These are phyloP conservation scores for Metallyticus violacea DNA, from an alignment of 2,888 invertebrate species.

Conservation along the genomic window DNA sequence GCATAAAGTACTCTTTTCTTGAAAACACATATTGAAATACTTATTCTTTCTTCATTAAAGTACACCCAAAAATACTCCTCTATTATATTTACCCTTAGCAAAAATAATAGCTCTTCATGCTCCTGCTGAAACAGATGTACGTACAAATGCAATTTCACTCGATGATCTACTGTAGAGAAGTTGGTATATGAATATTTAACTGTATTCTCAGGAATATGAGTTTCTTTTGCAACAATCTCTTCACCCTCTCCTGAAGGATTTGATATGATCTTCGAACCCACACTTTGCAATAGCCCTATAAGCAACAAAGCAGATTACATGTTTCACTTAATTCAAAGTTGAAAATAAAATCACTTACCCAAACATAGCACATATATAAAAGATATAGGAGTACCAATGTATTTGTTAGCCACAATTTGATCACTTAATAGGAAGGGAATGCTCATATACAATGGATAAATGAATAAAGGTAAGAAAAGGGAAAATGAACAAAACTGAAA, in stretches of 20 bases:
- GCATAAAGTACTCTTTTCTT: no score
- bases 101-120: conserved; percentile 53
- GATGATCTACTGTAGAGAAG: conserved; percentile 56
- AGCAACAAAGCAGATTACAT: neutral
- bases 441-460: no score
- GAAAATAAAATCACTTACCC: no score
- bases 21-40: no score
- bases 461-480: no score
- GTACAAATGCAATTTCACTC: conserved; percentile 57
- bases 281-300: conserved; percentile 28
- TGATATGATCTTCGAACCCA: conserved; percentile 3
- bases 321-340: no score
- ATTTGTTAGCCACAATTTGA: no score
- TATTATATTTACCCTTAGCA: conserved; percentile 46
- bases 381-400: no score
- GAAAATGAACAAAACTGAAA: no score
- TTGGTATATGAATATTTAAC: conserved; percentile 55
- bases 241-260: neutral
- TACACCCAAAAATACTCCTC: neutral
- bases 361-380: no score
- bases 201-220: neutral
- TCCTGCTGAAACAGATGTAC: conserved; percentile 54
- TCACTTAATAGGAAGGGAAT: no score
- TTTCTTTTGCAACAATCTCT: neutral
- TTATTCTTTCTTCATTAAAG: neutral